phyloP scores from a whole-genome alignment of 1,140 invertebrate genomes.

The Zaprionus lachaisei region DNA sequence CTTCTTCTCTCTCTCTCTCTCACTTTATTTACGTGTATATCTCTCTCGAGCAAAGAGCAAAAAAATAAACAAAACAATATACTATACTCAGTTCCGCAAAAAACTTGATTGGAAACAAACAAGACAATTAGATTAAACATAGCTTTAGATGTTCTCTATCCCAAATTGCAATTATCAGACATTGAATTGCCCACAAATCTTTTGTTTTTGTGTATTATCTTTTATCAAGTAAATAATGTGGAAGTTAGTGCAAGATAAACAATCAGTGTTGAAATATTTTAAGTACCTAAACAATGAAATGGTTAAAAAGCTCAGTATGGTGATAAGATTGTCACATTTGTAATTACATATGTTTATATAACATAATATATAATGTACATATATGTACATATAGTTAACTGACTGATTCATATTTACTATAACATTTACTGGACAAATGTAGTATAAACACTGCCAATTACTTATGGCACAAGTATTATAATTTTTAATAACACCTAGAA shows the following conservation, averaged over 20 bases:
- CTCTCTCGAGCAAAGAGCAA: not conserved
- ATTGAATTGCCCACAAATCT: not conserved
- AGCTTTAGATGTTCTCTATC: not conserved
- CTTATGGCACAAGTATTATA: not conserved
- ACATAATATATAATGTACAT: not conserved
- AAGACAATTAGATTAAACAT: not conserved
- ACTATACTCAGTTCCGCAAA: not conserved
- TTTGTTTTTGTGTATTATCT: not conserved
- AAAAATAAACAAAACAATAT: not conserved
- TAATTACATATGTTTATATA: not conserved
- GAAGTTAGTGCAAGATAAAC: not conserved
- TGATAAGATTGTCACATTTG: not conserved
- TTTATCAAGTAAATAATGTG: not conserved
- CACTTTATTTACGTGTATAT: not conserved
- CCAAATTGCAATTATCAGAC: not conserved
- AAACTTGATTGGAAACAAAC: not conserved
- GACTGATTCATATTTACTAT: not conserved
- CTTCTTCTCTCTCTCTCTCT: not conserved
- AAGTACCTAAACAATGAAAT: not conserved
- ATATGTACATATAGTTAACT: no score
- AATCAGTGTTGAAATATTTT: not conserved
- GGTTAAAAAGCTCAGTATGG: not conserved
- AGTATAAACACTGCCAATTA: no score
- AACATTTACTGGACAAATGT: not conserved
- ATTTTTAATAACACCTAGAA: not conserved